Evolutionary conservation across 2,888 invertebrate species (phyloP), one percentile per base, ranked within the genome.

Genomic region (Drosophila maculinotata): DNA sequence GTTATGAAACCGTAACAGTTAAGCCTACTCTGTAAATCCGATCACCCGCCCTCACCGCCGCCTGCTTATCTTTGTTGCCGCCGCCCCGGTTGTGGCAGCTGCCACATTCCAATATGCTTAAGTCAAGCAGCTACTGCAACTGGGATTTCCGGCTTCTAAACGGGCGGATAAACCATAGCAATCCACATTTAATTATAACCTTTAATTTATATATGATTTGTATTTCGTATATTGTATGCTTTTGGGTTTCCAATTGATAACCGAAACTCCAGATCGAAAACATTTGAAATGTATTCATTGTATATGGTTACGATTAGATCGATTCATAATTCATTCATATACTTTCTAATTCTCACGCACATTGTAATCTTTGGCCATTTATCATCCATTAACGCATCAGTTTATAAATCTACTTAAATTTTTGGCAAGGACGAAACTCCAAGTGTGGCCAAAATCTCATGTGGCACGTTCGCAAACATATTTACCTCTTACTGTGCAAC

Each of bases 401-500:
- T 25, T 33, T 41, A 35, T 35, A 15, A 30, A 33, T 33, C n/a
- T 10, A 45, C 59, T 28, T 65, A 70, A 49, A 54, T 35, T 64
- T 58, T 79, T 78, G 73, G 80, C 77, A 54, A 63, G 66, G 63
- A 63, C 51, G 47, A 56, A 42, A 36, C 26, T 65, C 63, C 76
- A 71, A 76, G 36, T 81, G 80, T 64, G 73, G 80, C 80, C 80
- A 86, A 84, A 79, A 77, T 60, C 63, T 73, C 73, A 73, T 66
- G 79, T 71, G 74, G 62, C 71, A 63, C 65, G 67, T 67, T 69
- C 52, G 58, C 76, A 69, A 73, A 81, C 79, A 85, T 67, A 79
- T 87, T 84, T 79, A 85, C 87, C 79, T 79, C 79, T 76, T 74
- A 83, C 58, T 79, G 77, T 74, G 83, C 80, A 81, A 79, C 71